These are phyloP conservation scores for rabbit (Oryctolagus cuniculus) DNA, from an alignment of 2,113 vertebrate genomes.

Conservation along the genomic window DNA sequence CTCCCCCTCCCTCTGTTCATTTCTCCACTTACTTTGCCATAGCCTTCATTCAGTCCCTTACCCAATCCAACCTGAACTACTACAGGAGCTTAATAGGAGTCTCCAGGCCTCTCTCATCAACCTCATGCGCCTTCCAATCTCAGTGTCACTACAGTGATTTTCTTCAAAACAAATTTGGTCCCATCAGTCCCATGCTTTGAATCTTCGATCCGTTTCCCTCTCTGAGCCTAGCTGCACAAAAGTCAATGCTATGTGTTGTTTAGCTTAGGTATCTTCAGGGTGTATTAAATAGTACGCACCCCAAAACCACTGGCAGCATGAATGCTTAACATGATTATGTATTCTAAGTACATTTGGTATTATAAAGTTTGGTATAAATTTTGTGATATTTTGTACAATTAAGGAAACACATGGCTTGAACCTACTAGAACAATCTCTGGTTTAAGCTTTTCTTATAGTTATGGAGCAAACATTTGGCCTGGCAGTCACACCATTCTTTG, in stretches of 20 bases:
- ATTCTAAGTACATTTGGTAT: not conserved
- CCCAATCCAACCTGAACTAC: not conserved
- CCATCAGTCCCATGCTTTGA: not conserved
- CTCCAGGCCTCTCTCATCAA: not conserved
- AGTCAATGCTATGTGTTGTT: not conserved
- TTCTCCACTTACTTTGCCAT: not conserved
- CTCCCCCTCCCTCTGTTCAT: not conserved
- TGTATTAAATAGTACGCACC: not conserved
- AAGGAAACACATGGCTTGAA: conserved; percentile 10
- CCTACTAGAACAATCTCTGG: not conserved
- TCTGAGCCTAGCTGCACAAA: not conserved
- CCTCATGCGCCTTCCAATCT: not conserved
- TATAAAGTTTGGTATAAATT: not conserved
- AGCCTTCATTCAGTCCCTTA: not conserved
- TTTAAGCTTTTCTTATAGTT: conserved; percentile 19
- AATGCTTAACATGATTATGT: not conserved
- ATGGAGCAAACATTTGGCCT: too few species aligned
- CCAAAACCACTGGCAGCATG: not conserved
- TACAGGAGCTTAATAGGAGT: not conserved
- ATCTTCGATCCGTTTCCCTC: not conserved
- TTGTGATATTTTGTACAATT: conserved; percentile 12
- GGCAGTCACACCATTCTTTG: too few species aligned
- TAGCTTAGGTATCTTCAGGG: not conserved
- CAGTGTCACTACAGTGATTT: not conserved
- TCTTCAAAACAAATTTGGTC: not conserved